phyloP scores from a whole-genome alignment of 2,888 invertebrate genomes.

The Hedychridium roseum region DNA sequence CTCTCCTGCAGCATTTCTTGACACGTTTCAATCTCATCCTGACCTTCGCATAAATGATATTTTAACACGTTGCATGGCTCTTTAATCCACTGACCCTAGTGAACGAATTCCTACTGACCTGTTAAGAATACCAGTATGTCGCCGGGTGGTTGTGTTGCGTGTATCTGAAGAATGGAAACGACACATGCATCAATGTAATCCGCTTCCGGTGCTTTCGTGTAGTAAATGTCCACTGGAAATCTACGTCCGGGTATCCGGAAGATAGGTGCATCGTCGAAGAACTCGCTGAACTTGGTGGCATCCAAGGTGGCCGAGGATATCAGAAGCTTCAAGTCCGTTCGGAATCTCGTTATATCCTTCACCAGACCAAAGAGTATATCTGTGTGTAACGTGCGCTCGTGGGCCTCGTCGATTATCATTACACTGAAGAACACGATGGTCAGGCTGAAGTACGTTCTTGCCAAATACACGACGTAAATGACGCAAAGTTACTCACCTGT shows the following conservation, averaged over 20 bases:
- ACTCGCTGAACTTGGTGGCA: slow-evolving; percentile 96
- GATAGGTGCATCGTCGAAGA: slow-evolving; percentile 98
- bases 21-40: slow-evolving; percentile 91
- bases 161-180: slow-evolving; percentile 97
- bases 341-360: slow-evolving; percentile 92
- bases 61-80: too few relatives aligned
- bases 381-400: slow-evolving; percentile 97
- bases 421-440: too few relatives aligned
- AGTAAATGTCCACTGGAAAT: slow-evolving; percentile 98
- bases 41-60: slow-evolving; percentile 65
- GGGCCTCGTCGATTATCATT: slow-evolving; percentile 99
- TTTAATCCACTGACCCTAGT: too few relatives aligned
- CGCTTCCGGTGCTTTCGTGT: slow-evolving; percentile 98
- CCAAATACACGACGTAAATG: too few relatives aligned
- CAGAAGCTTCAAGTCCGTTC: slow-evolving; percentile 92
- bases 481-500: too few relatives aligned
- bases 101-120: too few relatives aligned
- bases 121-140: slow-evolving; percentile 97
- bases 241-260: slow-evolving; percentile 97
- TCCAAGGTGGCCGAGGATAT: slow-evolving; percentile 99
- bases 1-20: slow-evolving; percentile 90
- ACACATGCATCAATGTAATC: slow-evolving; percentile 98
- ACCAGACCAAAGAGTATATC: slow-evolving; percentile 98
- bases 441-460: too few relatives aligned
- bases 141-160: slow-evolving; percentile 94